phyloP scores from a whole-genome alignment of 2,888 invertebrate genomes.

The Priocnemis perturbator region DNA sequence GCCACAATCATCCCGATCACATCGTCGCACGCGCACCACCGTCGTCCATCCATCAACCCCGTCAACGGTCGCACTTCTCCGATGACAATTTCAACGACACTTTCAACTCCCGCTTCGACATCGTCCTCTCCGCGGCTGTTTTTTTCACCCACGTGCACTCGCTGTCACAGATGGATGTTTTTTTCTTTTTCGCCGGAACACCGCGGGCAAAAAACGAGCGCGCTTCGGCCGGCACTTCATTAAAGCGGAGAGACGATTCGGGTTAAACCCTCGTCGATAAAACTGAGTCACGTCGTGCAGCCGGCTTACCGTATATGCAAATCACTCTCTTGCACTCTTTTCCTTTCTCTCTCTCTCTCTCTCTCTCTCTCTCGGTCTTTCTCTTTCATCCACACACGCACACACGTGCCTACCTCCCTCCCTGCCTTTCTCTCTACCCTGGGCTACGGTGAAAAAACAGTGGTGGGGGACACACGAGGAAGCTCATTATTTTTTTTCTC shows the following conservation, averaged over 20 bases:
- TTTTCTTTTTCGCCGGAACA: constrained; percentile 1
- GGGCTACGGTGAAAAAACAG: constrained; percentile 41
- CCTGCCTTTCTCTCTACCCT: constrained; percentile 17
- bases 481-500: constrained; percentile 56
- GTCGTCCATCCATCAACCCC: too few relatives aligned
- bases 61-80: background rate
- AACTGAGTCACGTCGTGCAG: constrained; percentile 64
- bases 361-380: constrained; percentile 23
- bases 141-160: constrained; percentile 7
- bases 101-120: background rate
- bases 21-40: too few relatives aligned
- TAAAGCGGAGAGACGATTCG: constrained; percentile 61
- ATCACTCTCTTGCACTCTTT: constrained; percentile 59
- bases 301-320: constrained; percentile 66
- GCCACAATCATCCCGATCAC: too few relatives aligned
- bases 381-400: constrained; percentile 17
- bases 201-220: constrained; percentile 11
- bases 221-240: constrained; percentile 40
- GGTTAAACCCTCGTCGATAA: constrained; percentile 54
- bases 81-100: constrained; percentile 2
- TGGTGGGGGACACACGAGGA: constrained; percentile 54
- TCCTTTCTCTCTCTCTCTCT: constrained; percentile 31
- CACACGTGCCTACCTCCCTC: constrained; percentile 10
- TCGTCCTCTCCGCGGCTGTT: background rate
- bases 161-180: background rate